Evolutionary conservation across 1,140 invertebrate genomes (phyloP), one percentile per base, ranked within the genome.

Genomic region (Aethina tumida): DNA sequence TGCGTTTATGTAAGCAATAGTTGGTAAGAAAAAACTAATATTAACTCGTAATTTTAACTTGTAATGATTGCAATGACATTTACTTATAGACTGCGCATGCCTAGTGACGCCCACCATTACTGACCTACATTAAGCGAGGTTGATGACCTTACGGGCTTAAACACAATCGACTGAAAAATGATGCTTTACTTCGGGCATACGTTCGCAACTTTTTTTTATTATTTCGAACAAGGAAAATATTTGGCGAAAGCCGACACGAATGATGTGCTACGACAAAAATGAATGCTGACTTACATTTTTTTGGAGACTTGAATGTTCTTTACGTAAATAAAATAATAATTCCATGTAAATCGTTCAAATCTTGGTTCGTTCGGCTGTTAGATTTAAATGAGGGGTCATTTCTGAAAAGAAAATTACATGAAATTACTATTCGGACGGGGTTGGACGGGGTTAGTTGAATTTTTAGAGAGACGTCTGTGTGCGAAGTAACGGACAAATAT

Each of bases 51-150:
- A n/a, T n/a, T n/a, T n/a, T n/a, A n/a, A n/a, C n/a, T n/a, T n/a
- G 30, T 39, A 39, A 42, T 36, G 44, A 35, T 43, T 39, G 45
- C 39, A 48, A 49, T 49, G 47, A 49, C 47, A 49, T 46, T 49
- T 44, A 16, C 24, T n/a, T 29, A 35, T 14, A 14, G 41, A 50
- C 16, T 50, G 52, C 52, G 50, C 52, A 55, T 49, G 46, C 40
- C 50, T 55, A 41, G 45, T 38, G 38, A 54, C 56, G 56, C 56
- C 56, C 56, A 59, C 54, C 48, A 59, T 57, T 51, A 59, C 56
- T 59, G 56, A 59, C 56, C 56, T 59, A 59, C 56, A 59, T 59
- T 55, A 56, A 47, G 35, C 36, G 48, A 41, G 56, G 55, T 52
- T 45, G 47, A 48, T 52, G 56, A 55, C 52, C 56, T 48, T 45